Conservation (phyloP, 2,888 invertebrate genomes). For the Nomada lathburiana region DNA sequence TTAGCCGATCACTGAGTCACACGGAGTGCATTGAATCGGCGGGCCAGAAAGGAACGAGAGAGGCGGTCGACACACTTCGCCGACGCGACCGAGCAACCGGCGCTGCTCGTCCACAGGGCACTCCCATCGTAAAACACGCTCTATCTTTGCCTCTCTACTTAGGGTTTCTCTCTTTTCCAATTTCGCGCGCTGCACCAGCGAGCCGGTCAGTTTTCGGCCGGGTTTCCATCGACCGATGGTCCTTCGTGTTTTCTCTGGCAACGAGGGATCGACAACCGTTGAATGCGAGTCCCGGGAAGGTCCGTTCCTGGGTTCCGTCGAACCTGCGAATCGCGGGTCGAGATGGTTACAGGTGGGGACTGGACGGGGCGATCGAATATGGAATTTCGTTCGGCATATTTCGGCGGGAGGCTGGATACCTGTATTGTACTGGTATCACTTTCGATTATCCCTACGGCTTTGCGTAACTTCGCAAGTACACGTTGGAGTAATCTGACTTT, state of each 20-base stretch:
- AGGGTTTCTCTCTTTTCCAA: slow-evolving; percentile 20
- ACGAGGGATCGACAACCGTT: neutral
- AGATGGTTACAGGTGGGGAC: no score
- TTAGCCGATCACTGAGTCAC: slow-evolving; percentile 57
- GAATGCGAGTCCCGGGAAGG: no score
- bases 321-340: no score
- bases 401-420: no score
- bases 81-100: slow-evolving; percentile 54
- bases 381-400: no score
- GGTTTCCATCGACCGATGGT: slow-evolving; percentile 10
- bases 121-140: slow-evolving; percentile 54
- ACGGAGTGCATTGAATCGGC: slow-evolving; percentile 49
- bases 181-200: slow-evolving; percentile 38
- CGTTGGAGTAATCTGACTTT: no score
- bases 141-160: slow-evolving; percentile 30
- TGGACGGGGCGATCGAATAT: no score
- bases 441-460: no score
- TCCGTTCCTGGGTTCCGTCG: no score
- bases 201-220: slow-evolving; percentile 25
- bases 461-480: no score
- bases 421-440: no score
- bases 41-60: slow-evolving; percentile 57
- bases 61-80: slow-evolving; percentile 63
- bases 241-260: slow-evolving; percentile 6
- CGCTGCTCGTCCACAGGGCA: slow-evolving; percentile 49